These are phyloP conservation scores for Pampus argenteus DNA, from an alignment of 2,797 vertebrate genomes.

Conservation along the genomic window DNA sequence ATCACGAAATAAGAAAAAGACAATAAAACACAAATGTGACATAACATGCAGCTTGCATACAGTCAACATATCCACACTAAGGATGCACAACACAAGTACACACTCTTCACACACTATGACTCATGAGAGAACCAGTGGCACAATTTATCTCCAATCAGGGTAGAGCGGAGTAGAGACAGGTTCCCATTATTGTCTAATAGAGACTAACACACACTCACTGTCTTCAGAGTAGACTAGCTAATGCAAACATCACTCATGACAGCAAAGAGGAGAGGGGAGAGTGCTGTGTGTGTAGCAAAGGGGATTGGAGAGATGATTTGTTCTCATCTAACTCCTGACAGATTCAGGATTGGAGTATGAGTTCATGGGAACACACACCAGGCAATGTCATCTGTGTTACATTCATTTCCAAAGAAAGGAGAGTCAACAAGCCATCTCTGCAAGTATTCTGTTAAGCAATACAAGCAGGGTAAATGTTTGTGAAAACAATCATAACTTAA, in stretches of 20 bases:
- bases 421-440: background rate
- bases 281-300: conserved; percentile 6
- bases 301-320: conserved; percentile 31
- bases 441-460: background rate
- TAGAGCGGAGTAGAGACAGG: conserved; percentile 13
- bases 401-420: conserved; percentile 6
- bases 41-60: background rate
- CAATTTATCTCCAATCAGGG: conserved; percentile 47
- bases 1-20: background rate
- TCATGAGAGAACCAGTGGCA: conserved; percentile 13
- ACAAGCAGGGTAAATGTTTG: background rate
- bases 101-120: background rate
- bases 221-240: conserved; percentile 26
- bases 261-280: background rate
- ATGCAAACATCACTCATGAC: conserved; percentile 16
- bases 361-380: conserved; percentile 2
- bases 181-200: conserved; percentile 53
- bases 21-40: background rate
- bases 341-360: conserved; percentile 29
- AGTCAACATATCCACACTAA: background rate
- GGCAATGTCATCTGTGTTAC: conserved; percentile 3
- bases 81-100: background rate
- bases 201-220: conserved; percentile 13
- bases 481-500: no score
- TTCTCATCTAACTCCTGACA: conserved; percentile 48